These are phyloP conservation scores for Dicrurus megarhynchus DNA, from an alignment of 2,113 vertebrate genomes.

Conservation along the genomic window DNA sequence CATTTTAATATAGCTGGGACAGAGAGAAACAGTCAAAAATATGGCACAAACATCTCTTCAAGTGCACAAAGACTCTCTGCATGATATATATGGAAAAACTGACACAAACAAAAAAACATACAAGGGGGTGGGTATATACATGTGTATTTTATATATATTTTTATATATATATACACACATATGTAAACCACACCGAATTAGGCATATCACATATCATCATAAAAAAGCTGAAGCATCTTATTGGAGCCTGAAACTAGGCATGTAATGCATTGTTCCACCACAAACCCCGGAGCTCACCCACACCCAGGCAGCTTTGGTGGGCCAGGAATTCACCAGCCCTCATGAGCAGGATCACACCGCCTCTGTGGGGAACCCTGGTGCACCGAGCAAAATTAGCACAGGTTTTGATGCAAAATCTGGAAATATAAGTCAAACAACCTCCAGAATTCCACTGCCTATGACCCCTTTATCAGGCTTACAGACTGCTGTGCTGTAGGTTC, in stretches of 20 bases:
- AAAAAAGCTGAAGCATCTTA: background rate
- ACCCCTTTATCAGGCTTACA: background rate
- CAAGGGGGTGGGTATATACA: background rate
- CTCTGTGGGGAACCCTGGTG: background rate
- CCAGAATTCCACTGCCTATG: background rate
- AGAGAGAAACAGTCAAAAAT: background rate
- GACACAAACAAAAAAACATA: background rate
- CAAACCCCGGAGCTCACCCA: background rate
- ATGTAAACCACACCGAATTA: background rate
- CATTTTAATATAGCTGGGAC: background rate
- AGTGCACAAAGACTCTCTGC: background rate
- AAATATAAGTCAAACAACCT: background rate
- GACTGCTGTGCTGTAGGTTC: too few relatives aligned
- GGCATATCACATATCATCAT: fast-evolving
- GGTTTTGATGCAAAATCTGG: background rate
- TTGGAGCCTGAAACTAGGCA: background rate
- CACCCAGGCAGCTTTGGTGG: background rate
- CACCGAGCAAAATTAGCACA: background rate
- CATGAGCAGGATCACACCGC: fast-evolving
- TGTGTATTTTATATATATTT: too few relatives aligned
- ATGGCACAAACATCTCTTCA: background rate
- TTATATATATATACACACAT: background rate
- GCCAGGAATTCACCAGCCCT: background rate
- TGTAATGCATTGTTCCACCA: background rate
- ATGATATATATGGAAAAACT: background rate